Base-by-base conservation (phyloP, 2,113 vertebrate genomes). In the Hypanus sabinus region DNA sequence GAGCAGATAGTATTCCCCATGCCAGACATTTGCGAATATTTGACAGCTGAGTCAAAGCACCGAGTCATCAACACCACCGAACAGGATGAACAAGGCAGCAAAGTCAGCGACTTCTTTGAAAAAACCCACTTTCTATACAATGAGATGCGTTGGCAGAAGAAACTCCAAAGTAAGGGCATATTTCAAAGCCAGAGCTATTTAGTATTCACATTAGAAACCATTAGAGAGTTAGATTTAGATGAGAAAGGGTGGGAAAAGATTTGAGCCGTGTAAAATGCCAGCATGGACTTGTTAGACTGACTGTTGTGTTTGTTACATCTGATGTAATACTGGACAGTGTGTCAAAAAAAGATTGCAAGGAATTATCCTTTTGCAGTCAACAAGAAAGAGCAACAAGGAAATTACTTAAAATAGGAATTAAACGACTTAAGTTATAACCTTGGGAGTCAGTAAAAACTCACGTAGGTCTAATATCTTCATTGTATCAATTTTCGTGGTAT, bases 141-240 rank as follows among this genome's bases (percentile, higher is more conserved):
- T 24, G 99, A 99, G 96, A 99, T 99, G 99, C 98, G 99, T 95
- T 99, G 99, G 99, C 99, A 99, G 97, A 98, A 98, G 96, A 99
- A 99, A 94, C 97, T 99, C 90, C 97, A 98, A 95, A 99, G 99
- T 99, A 96, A 97, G 98, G 79, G 92, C 94, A 8, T 46, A 5
- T 93, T 70, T 70, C n/a, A 91, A 70, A 91, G 88, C 68, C 12
- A 18, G 2, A 70, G 18, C 68, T 70, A 70, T 70, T 70, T 70
- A 16, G 20, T 20, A 73, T 73, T 73, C 71, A 73, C 71, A 20
- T 20, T 73, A 5, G 20, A 24, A 73, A 73, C 18, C 22, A 24
- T 73, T 73, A 22, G 5, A 27, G 18, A 22, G 71, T 24, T 73
- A 70, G 9, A 70, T 73, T 73, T 73, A 73, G 20, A 73, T 73